These are phyloP conservation scores for Gambusia affinis DNA, from an alignment of 2,113 vertebrate species.

Conservation along the genomic window DNA sequence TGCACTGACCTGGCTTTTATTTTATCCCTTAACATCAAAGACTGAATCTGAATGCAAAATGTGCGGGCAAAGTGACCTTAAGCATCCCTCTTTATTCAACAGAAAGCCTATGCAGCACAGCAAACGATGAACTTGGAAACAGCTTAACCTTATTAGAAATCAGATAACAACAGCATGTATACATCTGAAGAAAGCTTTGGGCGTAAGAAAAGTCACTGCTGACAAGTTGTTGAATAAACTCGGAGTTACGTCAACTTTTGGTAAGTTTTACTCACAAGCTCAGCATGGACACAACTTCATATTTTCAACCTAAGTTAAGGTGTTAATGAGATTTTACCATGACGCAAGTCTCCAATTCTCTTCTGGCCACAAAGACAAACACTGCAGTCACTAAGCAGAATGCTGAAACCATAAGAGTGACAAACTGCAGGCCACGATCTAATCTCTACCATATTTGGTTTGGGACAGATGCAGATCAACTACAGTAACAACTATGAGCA, in stretches of 20 bases:
- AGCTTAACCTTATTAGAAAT: constrained; percentile 54
- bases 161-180: constrained; percentile 50
- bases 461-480: constrained; percentile 16
- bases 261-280: constrained; percentile 42
- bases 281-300: constrained; percentile 22
- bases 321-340: constrained; percentile 59
- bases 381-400: constrained; percentile 26
- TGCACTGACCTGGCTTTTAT: constrained; percentile 22
- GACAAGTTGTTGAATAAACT: constrained; percentile 56
- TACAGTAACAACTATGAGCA: constrained; percentile 17
- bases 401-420: constrained; percentile 11
- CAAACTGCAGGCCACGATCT: constrained; percentile 18
- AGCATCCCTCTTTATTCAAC: constrained; percentile 29
- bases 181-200: constrained; percentile 51
- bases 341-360: constrained; percentile 39
- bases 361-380: constrained; percentile 38
- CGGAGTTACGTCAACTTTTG: constrained; percentile 50
- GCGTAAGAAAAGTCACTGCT: constrained; percentile 57
- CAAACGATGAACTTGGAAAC: constrained; percentile 50
- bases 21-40: constrained; percentile 41
- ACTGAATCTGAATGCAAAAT: constrained; percentile 4
- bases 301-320: constrained; percentile 32
- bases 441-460: constrained; percentile 43
- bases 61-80: constrained; percentile 26
- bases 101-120: constrained; percentile 34